Evolutionary conservation across 2,797 vertebrate genomes (phyloP).

Genomic region (Eurystomus glaucurus): DNA sequence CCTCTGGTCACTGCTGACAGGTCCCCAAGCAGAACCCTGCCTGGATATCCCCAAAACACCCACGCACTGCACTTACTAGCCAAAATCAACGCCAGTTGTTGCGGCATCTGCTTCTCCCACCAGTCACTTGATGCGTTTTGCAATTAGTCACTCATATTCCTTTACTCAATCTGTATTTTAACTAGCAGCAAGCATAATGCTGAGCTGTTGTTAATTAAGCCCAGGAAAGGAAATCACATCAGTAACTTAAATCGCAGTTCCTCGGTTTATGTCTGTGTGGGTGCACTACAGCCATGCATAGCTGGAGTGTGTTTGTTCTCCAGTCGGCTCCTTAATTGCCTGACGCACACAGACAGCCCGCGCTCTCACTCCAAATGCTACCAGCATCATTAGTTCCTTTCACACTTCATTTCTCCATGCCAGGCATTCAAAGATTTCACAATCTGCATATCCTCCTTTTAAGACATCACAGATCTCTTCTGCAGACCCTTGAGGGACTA

Average conservation of each 20-base stretch:
- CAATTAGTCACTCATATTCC: accelerated
- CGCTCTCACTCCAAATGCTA: not conserved
- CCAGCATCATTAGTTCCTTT: slow-evolving; percentile 50
- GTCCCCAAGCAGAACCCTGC: not conserved
- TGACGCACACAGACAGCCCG: not conserved
- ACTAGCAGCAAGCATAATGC: accelerated
- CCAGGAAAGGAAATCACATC: not conserved
- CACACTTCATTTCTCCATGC: slow-evolving; percentile 39
- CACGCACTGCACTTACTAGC: not conserved
- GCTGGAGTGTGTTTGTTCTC: not conserved
- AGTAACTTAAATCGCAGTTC: not conserved
- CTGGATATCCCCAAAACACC: not conserved
- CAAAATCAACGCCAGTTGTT: not conserved
- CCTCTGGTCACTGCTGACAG: not conserved
- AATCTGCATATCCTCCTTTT: slow-evolving; percentile 53
- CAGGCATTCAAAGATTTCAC: slow-evolving; percentile 27
- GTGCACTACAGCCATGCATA: not conserved
- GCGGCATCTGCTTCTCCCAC: not conserved
- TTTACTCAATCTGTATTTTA: not conserved
- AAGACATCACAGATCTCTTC: slow-evolving; percentile 44
- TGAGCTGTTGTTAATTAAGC: slow-evolving; percentile 8
- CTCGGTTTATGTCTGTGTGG: not conserved
- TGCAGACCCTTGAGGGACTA: slow-evolving; percentile 53
- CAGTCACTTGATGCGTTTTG: not conserved
- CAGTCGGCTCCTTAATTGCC: not conserved